These are phyloP conservation scores for Botrylloides violaceus DNA, from an alignment of 23 tunicate genomes.

Conservation along the genomic window DNA sequence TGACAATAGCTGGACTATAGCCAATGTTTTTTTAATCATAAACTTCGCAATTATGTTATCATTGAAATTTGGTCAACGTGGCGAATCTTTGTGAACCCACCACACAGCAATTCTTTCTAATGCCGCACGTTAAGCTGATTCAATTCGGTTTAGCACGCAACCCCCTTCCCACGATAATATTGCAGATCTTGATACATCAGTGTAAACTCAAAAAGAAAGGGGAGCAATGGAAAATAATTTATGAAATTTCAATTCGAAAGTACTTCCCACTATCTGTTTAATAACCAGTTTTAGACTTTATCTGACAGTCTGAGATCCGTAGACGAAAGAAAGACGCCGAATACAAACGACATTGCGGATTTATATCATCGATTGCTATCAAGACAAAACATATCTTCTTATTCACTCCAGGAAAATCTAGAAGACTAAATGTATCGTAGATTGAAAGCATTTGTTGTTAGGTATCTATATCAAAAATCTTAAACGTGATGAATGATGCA, in stretches of 20 bases:
- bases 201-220: too few relatives aligned
- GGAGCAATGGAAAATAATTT: background rate
- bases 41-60: too few relatives aligned
- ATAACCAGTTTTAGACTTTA: background rate
- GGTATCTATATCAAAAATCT: background rate
- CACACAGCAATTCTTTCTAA: too few relatives aligned
- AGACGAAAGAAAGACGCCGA: background rate
- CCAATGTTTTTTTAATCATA: too few relatives aligned
- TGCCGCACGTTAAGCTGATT: too few relatives aligned
- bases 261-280: background rate
- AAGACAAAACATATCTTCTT: background rate
- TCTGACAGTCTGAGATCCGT: background rate
- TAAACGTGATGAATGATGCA: background rate
- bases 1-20: too few relatives aligned
- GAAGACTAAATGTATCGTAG: background rate
- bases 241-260: background rate
- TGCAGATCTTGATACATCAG: too few relatives aligned
- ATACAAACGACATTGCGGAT: background rate
- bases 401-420: background rate
- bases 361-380: background rate
- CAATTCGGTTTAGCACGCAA: too few relatives aligned
- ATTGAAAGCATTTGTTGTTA: background rate
- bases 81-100: too few relatives aligned
- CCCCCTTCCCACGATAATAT: too few relatives aligned
- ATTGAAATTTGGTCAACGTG: too few relatives aligned